Conservation (phyloP, 2,113 vertebrate species). For the Aviceda subcristata region DNA sequence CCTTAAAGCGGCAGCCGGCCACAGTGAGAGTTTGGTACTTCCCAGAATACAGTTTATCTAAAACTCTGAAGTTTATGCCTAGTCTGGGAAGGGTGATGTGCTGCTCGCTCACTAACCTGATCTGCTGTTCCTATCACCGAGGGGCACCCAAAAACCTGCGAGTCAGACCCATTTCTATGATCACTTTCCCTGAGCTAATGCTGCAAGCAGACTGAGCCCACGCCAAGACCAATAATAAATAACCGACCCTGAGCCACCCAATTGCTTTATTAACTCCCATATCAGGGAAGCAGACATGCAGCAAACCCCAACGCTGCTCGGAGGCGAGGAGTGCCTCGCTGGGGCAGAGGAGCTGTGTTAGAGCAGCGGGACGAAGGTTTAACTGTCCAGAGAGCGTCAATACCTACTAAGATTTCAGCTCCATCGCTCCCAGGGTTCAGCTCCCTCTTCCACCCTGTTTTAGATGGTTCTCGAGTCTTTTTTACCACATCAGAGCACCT, state of each 20-base stretch:
- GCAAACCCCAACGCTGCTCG: accelerated
- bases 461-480: not conserved
- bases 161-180: not conserved
- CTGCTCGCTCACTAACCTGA: not conserved
- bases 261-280: not conserved
- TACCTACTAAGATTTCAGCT: not conserved
- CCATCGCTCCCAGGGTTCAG: not conserved
- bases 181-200: not conserved
- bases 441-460: not conserved
- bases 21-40: not conserved
- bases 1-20: not conserved
- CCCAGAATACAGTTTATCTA: not conserved
- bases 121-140: not conserved
- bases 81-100: not conserved
- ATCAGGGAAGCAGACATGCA: not conserved
- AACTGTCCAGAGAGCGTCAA: not conserved
- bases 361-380: not conserved
- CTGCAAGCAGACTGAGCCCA: not conserved
- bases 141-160: not conserved
- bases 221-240: not conserved
- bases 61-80: not conserved
- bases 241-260: not conserved
- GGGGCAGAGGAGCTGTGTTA: not conserved
- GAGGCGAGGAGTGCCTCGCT: too few relatives aligned
- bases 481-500: not conserved